Percentiles rank a stretch among this genome's conserved stretches.
These are phyloP conservation scores for Drosophila fungiperda DNA, from an alignment of 2,888 invertebrate species.

Conservation along the genomic window DNA sequence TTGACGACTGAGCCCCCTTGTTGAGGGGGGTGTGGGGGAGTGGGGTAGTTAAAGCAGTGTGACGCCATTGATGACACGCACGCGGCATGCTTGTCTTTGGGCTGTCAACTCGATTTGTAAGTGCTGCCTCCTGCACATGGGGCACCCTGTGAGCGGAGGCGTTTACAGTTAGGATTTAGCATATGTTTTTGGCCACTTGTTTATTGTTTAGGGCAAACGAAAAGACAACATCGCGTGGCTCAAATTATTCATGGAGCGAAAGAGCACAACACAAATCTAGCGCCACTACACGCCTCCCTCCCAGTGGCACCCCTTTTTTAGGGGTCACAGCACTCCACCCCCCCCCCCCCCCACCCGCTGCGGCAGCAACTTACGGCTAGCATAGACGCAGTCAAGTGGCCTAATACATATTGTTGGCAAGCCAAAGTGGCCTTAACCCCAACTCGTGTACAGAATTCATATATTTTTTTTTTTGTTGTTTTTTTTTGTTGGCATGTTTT, in stretches of 20 bases:
- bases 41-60: slow-evolving; percentile 31
- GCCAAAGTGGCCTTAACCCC: slow-evolving; percentile 61
- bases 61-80: slow-evolving; percentile 73
- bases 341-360: not conserved
- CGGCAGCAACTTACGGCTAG: slow-evolving; percentile 5
- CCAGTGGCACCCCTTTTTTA: slow-evolving; percentile 8
- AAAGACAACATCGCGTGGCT: slow-evolving; percentile 68
- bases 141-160: not conserved
- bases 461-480: slow-evolving; percentile 7
- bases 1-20: slow-evolving; percentile 54
- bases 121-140: not conserved
- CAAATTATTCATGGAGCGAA: slow-evolving; percentile 79
- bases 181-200: slow-evolving; percentile 79
- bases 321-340: slow-evolving; percentile 1
- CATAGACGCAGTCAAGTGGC: slow-evolving; percentile 68
- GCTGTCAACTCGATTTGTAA: slow-evolving; percentile 63
- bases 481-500: slow-evolving; percentile 57
- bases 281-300: not conserved
- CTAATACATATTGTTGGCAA: slow-evolving; percentile 78
- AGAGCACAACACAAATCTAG: slow-evolving; percentile 78
- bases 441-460: slow-evolving; percentile 38
- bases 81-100: slow-evolving; percentile 52
- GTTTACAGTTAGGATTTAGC: slow-evolving; percentile 48
- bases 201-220: slow-evolving; percentile 66
- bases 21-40: too few species aligned